A percentile compares a stretch with the other conserved stretches of the same genome.
Evolutionary conservation across 2,797 vertebrate genomes (phyloP).

Genomic region (Sebastes hubbsi): DNA sequence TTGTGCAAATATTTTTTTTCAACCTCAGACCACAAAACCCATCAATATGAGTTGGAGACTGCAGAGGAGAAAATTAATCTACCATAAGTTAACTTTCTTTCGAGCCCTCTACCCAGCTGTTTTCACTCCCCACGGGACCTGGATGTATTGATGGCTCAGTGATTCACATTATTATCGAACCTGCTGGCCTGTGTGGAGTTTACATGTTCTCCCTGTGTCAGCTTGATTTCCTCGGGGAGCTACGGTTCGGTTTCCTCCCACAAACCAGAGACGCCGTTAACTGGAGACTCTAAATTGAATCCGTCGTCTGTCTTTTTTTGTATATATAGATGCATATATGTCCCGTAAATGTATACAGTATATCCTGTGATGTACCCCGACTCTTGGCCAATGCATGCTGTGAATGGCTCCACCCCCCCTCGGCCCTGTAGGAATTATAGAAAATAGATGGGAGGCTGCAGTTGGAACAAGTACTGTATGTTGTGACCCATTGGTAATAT

Average conservation of each 20-base stretch:
- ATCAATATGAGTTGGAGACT: constrained; percentile 33
- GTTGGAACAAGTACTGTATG: background rate
- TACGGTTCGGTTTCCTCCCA: constrained; percentile 15
- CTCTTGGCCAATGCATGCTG: constrained; percentile 11
- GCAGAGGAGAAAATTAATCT: constrained; percentile 4
- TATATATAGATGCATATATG: constrained; percentile 40
- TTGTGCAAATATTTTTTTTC: constrained; percentile 55
- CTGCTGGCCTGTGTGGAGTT: background rate
- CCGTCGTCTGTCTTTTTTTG: constrained; percentile 14
- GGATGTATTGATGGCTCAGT: background rate
- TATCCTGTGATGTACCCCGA: constrained; percentile 20
- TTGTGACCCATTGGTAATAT: background rate
- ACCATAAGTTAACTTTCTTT: background rate
- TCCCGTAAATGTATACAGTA: constrained; percentile 18
- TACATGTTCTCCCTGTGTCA: background rate
- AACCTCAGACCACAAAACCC: constrained; percentile 37
- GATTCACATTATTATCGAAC: background rate
- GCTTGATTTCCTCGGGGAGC: constrained; percentile 13
- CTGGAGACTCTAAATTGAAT: constrained; percentile 26
- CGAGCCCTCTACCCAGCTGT: background rate
- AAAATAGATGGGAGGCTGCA: background rate
- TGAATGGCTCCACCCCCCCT: background rate
- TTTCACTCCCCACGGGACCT: background rate
- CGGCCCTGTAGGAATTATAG: background rate
- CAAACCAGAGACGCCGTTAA: constrained; percentile 25